Evolutionary conservation across 2,888 invertebrate species (phyloP), one percentile per base, ranked within the genome.

Genomic region (Apamea epomidion): DNA sequence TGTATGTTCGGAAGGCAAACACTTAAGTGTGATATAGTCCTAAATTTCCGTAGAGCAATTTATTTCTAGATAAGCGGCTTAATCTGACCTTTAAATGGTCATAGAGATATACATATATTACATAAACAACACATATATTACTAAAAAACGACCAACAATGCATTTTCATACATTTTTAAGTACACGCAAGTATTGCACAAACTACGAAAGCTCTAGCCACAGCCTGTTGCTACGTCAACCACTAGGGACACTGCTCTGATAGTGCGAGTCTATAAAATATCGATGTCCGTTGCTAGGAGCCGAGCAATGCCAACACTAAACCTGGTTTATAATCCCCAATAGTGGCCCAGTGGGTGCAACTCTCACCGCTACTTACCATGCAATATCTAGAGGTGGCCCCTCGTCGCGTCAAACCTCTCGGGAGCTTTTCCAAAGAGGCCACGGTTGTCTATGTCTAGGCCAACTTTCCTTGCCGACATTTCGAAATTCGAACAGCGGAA

Each of bases 311-410:
- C 90, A 91, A 93, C 92, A 92, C 93, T 93, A 94, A 94, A 94
- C 94, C 94, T 94, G 93, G 94, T 95, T 95, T 94, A 94, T 92
- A 94, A 93, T 94, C 91, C 93, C 91, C 92, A 91, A 94, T 94
- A 91, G 88, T 78, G 78, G 79, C 68, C 68, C 60, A 78, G 68
- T 85, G 81, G 84, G 83, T 88, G 86, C 82, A 74, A 83, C 92
- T 92, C 92, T 92, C 91, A 89, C 92, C 90, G 88, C 84, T 90
- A 85, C 83, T 87, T 87, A 88, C 87, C 83, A 87, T 84, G 81
- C 87, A 75, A 82, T 78, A 80, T 84, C 82, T 83, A 83, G 74
- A 80, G 64, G 80, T 78, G 81, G 88, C 88, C 86, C 68, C 82
- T 78, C 51, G 74, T 74, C 80, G 78, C 74, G 88, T 79, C 67